These are phyloP conservation scores for Paradisaea rubra DNA, from an alignment of 2,113 vertebrate species.

Conservation along the genomic window DNA sequence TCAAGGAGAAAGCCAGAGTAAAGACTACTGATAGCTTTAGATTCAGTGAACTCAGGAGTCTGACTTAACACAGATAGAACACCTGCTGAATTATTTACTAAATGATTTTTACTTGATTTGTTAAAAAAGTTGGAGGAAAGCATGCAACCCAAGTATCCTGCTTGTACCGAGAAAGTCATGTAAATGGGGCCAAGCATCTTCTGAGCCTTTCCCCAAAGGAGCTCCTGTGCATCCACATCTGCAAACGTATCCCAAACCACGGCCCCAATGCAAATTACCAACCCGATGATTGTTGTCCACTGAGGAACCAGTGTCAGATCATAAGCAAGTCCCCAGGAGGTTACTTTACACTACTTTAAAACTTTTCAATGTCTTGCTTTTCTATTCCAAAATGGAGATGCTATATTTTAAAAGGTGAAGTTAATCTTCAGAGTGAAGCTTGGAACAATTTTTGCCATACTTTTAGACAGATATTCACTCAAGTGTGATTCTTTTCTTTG, in stretches of 20 bases:
- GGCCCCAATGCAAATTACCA: neutral
- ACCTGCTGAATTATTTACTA: neutral
- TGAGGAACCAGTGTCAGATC: neutral
- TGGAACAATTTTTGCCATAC: neutral
- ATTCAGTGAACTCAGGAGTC: neutral
- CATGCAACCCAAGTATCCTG: neutral
- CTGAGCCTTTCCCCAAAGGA: neutral
- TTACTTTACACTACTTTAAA: neutral
- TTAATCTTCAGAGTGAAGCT: neutral
- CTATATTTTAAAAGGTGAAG: neutral
- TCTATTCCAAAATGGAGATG: neutral
- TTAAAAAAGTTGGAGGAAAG: neutral
- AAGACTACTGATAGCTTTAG: neutral
- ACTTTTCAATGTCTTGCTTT: neutral
- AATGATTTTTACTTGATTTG: neutral
- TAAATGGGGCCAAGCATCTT: neutral
- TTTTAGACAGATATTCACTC: neutral
- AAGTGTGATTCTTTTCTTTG: neutral
- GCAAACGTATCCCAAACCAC: neutral
- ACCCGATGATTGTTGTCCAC: rapidly evolving
- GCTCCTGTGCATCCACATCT: neutral
- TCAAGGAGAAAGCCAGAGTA: neutral
- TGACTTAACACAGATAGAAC: neutral
- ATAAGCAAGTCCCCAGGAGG: neutral
- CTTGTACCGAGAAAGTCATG: neutral